Evolutionary conservation across 2,113 vertebrate genomes (phyloP), one percentile per base, ranked within the genome.

Genomic region (Malaclemys terrapin): DNA sequence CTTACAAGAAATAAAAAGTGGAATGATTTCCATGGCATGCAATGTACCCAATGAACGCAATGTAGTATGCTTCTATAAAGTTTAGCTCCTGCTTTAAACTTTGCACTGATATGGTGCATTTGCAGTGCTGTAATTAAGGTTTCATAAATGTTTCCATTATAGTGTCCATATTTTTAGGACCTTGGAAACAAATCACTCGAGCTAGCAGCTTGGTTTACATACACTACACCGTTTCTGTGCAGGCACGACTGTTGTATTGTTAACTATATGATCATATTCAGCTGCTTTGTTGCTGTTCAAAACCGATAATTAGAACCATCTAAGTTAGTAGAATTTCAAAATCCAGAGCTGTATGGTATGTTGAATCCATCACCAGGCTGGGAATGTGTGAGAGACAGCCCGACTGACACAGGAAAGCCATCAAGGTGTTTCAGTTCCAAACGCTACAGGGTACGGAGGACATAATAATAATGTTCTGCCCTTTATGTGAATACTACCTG

Each of bases 181-280:
- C 3, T 17, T 53, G 52, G 56, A 87, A 95, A 42, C 0, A 25
- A 47, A 78, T 78, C 10, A 4, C 13, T 86, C 12, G 19, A 50
- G 65, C 75, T 91, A 75, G 88, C 87, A 20, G 10, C 8, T 89
- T 87, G 25, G 53, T 76, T 93, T 91, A n/a, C 72, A 62, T 93
- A 31, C 62, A 57, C 53, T 88, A 3, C 75, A 52, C 87, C 59
- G 2, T 53, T 3, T 90, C 17, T 84, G 3, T 35, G 17, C 80
- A 29, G 89, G 65, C 88, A 49, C 5, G 92, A 7, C 81, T 93
- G 24, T 57, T 52, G 38, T 29, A 25, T 79, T 87, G 13, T 24
- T 53, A 56, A 25, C 0, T 6, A 35, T 12, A 54, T 3, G 0
- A 0, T 91, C 50, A 29, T 9, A 47, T 80, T 49, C 0, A 0